Base-by-base conservation (phyloP, 2,797 vertebrate species). In the Oceanodroma leucorhoa region DNA sequence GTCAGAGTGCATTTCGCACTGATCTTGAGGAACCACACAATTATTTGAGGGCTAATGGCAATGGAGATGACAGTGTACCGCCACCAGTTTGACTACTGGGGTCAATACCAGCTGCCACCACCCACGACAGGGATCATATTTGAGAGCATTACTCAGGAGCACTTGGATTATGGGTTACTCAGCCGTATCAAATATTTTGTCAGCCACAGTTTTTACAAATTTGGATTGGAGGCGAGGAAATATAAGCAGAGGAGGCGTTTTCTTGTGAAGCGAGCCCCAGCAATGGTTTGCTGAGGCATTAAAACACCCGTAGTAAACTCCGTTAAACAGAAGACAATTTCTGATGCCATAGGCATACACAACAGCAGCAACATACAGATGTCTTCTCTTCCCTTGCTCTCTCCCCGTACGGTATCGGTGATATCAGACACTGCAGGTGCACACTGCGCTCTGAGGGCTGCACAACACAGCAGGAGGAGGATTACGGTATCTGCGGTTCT, bases 191-290 rank as follows among this genome's bases (percentile, higher is more conserved):
- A 98, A 89, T 98, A 98, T 86, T 98, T 98, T 80, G 78, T 98
- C 86, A 98, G 98, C 96, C 98, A 97, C 54, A 97, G 95, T 82
- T 98, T 97, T 97, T 98, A 98, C 89, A 98, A 98, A 90, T 98
- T 98, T 95, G 98, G 98, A 55, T 94, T 98, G 22, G 98, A 98
- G 98, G 98, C 98, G 90, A 97, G 60, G 48, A 92, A 72, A 51
- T 38, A 32, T 3, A 41, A 82, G 72, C 36, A 4, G 6, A 80
- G 21, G 9, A 60, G 17, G 17, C 40, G 27, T 16, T 11, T 7
- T 30, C 36, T 45, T 17, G 45, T 14, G 51, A 78, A 51, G 9
- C 1, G 12, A 43, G 15, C 30, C 51, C 48, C 64, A 34, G 21
- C n/a, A 38, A 11, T 7, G 3, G 19, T 50, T 55, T 60, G 50